Evolutionary conservation across 2,113 vertebrate genomes (phyloP).

Genomic region (Galbula dea): DNA sequence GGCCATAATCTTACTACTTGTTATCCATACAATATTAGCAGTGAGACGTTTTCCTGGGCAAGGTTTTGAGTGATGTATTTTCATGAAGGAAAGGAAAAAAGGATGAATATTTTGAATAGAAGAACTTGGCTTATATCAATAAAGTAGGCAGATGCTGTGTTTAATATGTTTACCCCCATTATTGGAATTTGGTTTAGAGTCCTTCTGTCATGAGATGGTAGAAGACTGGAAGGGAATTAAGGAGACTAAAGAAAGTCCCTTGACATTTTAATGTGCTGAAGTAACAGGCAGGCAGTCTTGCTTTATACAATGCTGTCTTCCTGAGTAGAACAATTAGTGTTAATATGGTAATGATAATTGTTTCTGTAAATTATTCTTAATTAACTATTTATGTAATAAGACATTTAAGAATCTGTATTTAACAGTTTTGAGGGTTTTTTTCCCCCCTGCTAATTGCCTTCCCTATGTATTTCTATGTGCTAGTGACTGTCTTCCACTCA

Average conservation of each 20-base stretch:
- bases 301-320: slow-evolving; percentile 32
- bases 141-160: neutral
- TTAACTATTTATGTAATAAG: slow-evolving; percentile 63
- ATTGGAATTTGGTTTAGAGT: neutral
- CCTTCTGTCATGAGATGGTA: neutral
- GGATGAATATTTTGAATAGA: neutral
- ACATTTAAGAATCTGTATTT: slow-evolving; percentile 41
- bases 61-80: neutral
- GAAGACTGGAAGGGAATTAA: slow-evolving; percentile 16
- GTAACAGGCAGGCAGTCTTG: neutral
- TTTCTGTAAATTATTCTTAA: slow-evolving; percentile 65
- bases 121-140: neutral
- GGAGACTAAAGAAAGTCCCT: slow-evolving; percentile 13
- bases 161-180: neutral
- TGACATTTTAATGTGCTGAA: neutral
- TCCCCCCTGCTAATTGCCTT: slow-evolving; percentile 19
- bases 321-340: slow-evolving; percentile 53
- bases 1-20: neutral
- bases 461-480: neutral
- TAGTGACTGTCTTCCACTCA: neutral
- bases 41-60: neutral
- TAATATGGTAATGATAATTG: slow-evolving; percentile 57
- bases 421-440: neutral
- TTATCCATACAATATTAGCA: neutral
- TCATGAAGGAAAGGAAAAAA: neutral